Base-by-base conservation (phyloP, 2,113 vertebrate genomes). In the Sitta europaea region DNA sequence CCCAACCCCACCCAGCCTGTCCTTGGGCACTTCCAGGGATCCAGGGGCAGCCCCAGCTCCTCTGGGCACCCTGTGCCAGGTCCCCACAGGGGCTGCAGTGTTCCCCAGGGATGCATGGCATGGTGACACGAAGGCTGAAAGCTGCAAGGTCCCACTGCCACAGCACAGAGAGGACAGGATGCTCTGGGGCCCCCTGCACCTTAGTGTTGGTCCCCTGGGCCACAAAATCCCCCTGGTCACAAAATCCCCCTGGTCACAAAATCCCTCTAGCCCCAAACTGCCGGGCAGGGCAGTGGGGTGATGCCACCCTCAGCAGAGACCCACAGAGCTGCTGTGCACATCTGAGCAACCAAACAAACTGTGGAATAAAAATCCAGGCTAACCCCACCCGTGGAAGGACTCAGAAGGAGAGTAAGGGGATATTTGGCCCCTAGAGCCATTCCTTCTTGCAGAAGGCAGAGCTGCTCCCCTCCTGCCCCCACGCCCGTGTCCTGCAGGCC, bases 371-470 rank as follows among this genome's bases (percentile, higher is more conserved):
- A 80, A 11, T 1, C 29, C 4, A 1, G 63, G 27, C 12, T n/a
- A 62, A n/a, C 20, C 73, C 36, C 9, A 5, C 23, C 55, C 0
- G 0, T 40, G 59, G 25, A 82, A 42, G 35, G 40, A 36, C 65
- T 71, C 13, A 48, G 5, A 33, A 45, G 28, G 70, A 24, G 5
- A 24, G 86, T 7, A 77, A 28, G 3, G 15, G 23, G 57, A 57
- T 1, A 10, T 58, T 43, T 0, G 0, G 27, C 70, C 75, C 47
- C 48, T 6, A 9, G 72, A 78, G 51, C 36, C 0, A 0, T 24
- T 53, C 20, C 57, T 61, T 48, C 62, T 28, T 16, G 10, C 62
- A 82, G 57, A 29, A 84, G 63, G 75, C 80, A 40, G 72, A 78
- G 66, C 45, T 59, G 38, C 22, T 54, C 29, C 24, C 29, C 12